Evolutionary conservation across 2,888 invertebrate genomes (phyloP).

Genomic region (Neoascia interrupta): DNA sequence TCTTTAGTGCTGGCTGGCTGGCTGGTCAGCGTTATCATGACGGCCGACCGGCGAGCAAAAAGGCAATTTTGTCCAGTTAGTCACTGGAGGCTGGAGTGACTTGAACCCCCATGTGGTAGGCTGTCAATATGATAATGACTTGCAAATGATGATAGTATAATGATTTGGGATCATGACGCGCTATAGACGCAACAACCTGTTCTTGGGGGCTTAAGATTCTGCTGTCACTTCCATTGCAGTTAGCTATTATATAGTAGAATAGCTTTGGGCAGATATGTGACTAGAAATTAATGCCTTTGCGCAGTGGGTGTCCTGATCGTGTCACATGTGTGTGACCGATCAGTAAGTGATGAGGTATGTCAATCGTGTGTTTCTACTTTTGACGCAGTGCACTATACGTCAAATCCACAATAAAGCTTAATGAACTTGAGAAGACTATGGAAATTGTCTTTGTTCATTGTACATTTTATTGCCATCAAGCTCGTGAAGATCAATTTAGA

Average conservation of each 20-base stretch:
- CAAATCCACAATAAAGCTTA: too few species aligned
- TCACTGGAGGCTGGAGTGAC: slow-evolving; percentile 63
- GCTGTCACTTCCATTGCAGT: background rate
- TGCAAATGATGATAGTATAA: slow-evolving; percentile 68
- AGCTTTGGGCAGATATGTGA: too few species aligned
- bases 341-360: slow-evolving; percentile 13
- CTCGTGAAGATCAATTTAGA: too few species aligned
- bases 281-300: slow-evolving; percentile 16
- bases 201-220: slow-evolving; percentile 27
- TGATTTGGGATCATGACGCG: slow-evolving; percentile 60
- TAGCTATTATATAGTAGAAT: too few species aligned
- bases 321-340: slow-evolving; percentile 27
- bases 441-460: too few species aligned
- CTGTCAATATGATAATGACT: slow-evolving; percentile 69
- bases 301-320: slow-evolving; percentile 14
- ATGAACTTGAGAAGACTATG: too few species aligned
- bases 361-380: background rate
- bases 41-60: slow-evolving; percentile 16
- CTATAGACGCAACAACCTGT: slow-evolving; percentile 42
- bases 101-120: slow-evolving; percentile 61
- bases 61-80: slow-evolving; percentile 64
- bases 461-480: too few species aligned
- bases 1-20: background rate
- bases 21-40: slow-evolving; percentile 37
- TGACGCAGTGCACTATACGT: background rate